Base-by-base conservation (phyloP, 1,140 invertebrate species). In the Sipha flava region DNA sequence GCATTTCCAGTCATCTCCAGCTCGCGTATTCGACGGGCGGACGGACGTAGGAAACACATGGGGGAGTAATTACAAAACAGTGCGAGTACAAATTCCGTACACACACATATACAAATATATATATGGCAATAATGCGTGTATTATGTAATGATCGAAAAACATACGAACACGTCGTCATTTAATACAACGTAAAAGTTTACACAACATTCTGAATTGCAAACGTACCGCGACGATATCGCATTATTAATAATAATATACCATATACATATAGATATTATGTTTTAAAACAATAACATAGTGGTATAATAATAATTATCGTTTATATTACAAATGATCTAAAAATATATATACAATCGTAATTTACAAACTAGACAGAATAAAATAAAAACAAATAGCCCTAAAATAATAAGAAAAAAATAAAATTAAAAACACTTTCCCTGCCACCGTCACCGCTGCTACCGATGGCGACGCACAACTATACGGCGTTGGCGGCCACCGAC, bases 271-370 rank as follows among this genome's bases (percentile, higher is more conserved):
- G n/a, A n/a, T n/a, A n/a, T 29, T 31, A 59, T 29, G 18, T 59
- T 59, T 26, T 59, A 34, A 62, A 62, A 62, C 34, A 62, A 62
- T 31, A 62, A n/a, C n/a, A n/a, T n/a, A 62, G n/a, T 62, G 31
- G 31, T 18, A 62, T 62, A n/a, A 37, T 57, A 66, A 47, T 70
- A 70, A 70, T 68, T 16, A 68, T 26, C 5, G 16, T 34, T 21
- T 64, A 37, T 37, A 47, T 70, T 70, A 70, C 66, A 70, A 70
- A 70, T 70, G 66, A 16, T 70, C 43, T 70, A 70, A n/a, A 70
- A 70, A 43, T n/a, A 70, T 37, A 43, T 70, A 70, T 70, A 70
- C 66, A 70, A 66, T 66, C 16, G 21, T 47, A 70, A 47, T 70
- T 70, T 45, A 70, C 66, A 70, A 45, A 70, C 40, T 68, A 68